phyloP scores from a whole-genome alignment of 2,797 vertebrate genomes.

The Nothura maculosa region DNA sequence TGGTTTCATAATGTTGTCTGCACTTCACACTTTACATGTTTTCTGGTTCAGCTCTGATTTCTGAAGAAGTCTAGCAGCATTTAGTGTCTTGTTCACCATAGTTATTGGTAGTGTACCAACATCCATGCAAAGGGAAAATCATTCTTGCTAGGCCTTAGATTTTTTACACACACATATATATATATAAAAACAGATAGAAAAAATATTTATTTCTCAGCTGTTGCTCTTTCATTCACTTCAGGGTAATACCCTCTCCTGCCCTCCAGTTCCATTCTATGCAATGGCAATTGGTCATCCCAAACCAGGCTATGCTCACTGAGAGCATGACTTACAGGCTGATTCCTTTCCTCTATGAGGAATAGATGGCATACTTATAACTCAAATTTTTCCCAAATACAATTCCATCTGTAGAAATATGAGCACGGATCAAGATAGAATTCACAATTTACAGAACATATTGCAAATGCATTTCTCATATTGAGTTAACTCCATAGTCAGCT shows the following conservation, averaged over 20 bases:
- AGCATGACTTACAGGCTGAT: neutral
- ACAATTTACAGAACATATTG: neutral
- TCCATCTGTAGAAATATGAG: neutral
- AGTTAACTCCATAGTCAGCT: neutral
- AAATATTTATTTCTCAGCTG: neutral
- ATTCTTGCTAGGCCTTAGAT: neutral
- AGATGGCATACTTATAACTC: neutral
- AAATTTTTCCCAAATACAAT: neutral
- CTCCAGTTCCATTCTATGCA: neutral
- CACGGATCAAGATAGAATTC: neutral
- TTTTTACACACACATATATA: neutral
- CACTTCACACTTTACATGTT: neutral
- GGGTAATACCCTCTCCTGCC: too few species aligned
- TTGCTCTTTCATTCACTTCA: too few species aligned
- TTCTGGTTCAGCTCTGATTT: neutral
- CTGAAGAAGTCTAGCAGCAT: neutral
- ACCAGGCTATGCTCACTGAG: neutral
- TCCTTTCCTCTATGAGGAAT: neutral
- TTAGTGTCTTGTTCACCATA: neutral
- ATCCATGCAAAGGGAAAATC: neutral
- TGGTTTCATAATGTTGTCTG: neutral
- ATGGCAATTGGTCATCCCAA: neutral
- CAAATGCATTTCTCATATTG: neutral
- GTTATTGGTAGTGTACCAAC: neutral
- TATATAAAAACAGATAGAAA: neutral